Evolutionary conservation across 2,113 vertebrate species (phyloP).

Genomic region (Spea multiplicata): DNA sequence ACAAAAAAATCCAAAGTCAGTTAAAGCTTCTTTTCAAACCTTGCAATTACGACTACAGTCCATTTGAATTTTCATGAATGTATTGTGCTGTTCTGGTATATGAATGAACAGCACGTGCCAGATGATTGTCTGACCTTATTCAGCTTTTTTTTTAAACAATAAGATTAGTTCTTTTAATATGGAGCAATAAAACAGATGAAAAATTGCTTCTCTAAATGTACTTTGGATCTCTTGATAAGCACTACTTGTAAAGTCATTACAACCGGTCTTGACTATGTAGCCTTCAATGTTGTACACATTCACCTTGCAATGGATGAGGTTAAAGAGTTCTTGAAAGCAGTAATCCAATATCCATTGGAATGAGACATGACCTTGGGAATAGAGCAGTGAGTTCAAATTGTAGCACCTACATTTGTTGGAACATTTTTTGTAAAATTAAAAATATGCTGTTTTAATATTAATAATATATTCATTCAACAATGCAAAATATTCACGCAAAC

Average conservation of each 20-base stretch:
- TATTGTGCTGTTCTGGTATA: constrained; percentile 5
- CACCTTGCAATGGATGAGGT: constrained; percentile 2
- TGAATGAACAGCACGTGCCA: neutral
- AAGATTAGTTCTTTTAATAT: constrained; percentile 24
- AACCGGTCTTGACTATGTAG: neutral
- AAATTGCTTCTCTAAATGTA: constrained; percentile 15
- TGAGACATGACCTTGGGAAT: constrained; percentile 18
- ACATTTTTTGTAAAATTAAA: too few species aligned
- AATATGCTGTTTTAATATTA: too few species aligned
- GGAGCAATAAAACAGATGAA: constrained; percentile 14
- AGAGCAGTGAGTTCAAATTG: neutral
- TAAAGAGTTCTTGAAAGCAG: constrained; percentile 20
- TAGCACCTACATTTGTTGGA: neutral
- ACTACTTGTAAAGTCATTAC: constrained; percentile 12
- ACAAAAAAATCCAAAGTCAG: neutral
- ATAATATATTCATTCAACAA: too few species aligned
- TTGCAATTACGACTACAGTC: constrained; percentile 14
- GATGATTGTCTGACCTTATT: constrained; percentile 28
- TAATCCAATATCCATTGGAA: constrained; percentile 13
- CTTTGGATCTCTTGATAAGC: constrained; percentile 7
- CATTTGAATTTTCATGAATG: constrained; percentile 7
- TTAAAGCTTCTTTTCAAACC: neutral
- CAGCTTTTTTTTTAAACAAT: constrained; percentile 6
- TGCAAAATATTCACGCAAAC: too few species aligned
- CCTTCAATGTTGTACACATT: constrained; percentile 5